Percentiles rank a stretch among this genome's conserved stretches.
Conservation (phyloP, 2,797 vertebrate species). For the Pterois miles region DNA sequence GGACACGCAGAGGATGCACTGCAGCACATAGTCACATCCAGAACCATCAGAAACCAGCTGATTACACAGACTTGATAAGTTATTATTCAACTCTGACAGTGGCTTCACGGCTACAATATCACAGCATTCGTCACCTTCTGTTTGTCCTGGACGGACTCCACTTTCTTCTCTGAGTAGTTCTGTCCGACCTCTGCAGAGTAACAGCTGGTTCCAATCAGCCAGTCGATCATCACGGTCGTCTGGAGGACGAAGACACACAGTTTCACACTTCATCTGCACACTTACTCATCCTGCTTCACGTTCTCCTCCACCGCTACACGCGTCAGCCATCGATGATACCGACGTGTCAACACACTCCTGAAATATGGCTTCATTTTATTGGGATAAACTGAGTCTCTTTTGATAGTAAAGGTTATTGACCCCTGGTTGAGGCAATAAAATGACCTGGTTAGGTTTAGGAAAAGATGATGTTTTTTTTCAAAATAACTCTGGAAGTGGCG, state of each 20-base stretch:
- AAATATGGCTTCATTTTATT: too few relatives aligned
- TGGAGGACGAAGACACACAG: slow-evolving; percentile 43
- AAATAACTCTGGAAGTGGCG: too few relatives aligned
- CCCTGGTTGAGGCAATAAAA: too few relatives aligned
- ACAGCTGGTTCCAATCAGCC: slow-evolving; percentile 80
- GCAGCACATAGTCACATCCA: slow-evolving; percentile 11
- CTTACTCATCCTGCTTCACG: too few relatives aligned
- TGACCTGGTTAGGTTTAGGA: too few relatives aligned
- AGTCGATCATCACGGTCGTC: slow-evolving; percentile 83
- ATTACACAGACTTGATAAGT: neutral
- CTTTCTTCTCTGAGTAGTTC: slow-evolving; percentile 83
- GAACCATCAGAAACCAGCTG: neutral
- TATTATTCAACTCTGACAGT: neutral
- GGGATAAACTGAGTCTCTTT: too few relatives aligned
- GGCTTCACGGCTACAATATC: neutral
- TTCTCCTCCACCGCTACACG: too few relatives aligned
- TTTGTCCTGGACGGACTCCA: slow-evolving; percentile 78
- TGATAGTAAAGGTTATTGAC: too few relatives aligned
- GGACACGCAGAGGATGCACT: slow-evolving; percentile 85
- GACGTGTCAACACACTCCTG: too few relatives aligned
- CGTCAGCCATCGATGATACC: too few relatives aligned
- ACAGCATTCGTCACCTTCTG: slow-evolving; percentile 70
- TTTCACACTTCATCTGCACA: too few relatives aligned
- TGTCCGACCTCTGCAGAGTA: slow-evolving; percentile 76
- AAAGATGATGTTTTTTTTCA: too few relatives aligned